A percentile compares a stretch with the other conserved stretches of the same genome.
Conservation (phyloP, 2,797 vertebrate genomes). For the Anableps anableps region DNA sequence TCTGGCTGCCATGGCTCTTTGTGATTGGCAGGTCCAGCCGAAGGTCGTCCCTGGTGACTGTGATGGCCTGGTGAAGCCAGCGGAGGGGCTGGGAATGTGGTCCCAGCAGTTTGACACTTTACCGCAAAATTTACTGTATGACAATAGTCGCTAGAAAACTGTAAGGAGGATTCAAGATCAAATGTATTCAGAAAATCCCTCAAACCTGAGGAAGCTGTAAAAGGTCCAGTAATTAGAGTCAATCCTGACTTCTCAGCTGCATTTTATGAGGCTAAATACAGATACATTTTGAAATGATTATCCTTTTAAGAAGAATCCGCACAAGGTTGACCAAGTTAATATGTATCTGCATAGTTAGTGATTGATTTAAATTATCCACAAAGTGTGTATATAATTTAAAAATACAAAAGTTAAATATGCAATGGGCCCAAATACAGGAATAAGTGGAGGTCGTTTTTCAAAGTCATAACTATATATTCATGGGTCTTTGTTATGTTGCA, state of each 20-base stretch:
- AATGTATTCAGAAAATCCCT: constrained; percentile 54
- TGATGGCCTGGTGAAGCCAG: constrained; percentile 76
- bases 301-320: neutral
- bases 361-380: neutral
- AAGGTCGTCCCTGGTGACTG: constrained; percentile 83
- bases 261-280: constrained; percentile 48
- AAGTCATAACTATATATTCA: neutral
- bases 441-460: neutral
- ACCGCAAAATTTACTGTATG: constrained; percentile 89
- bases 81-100: constrained; percentile 30
- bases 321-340: neutral
- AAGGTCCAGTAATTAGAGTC: constrained; percentile 72
- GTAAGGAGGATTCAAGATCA: constrained; percentile 63
- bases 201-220: constrained; percentile 64
- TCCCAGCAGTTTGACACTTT: constrained; percentile 87
- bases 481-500: neutral
- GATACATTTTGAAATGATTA: constrained; percentile 36
- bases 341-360: neutral
- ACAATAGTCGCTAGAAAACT: constrained; percentile 80
- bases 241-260: constrained; percentile 60
- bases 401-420: neutral
- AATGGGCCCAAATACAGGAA: neutral
- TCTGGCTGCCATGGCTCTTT: constrained; percentile 90
- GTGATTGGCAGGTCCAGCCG: constrained; percentile 86
- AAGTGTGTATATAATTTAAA: neutral